Base-by-base conservation (phyloP, 2,113 vertebrate genomes). In the Solenodon paradoxus region DNA sequence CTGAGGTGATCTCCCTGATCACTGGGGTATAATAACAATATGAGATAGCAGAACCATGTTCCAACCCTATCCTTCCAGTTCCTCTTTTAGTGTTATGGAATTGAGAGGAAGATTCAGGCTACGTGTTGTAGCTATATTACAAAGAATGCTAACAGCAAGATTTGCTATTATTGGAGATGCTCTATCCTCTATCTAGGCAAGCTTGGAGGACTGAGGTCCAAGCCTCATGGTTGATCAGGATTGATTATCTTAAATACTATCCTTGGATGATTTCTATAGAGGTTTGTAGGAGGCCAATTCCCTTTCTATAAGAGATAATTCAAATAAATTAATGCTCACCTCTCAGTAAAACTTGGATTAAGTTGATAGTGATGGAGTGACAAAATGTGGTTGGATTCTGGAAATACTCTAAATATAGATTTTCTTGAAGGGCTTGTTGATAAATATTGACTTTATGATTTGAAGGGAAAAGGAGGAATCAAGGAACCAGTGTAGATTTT, bases 181-280 rank as follows among this genome's bases (percentile, higher is more conserved):
- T 83, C 45, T 51, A 83, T 38, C 32, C 63, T 28, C 45, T 38
- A 59, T 86, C n/a, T 57, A 8, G 82, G n/a, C 75, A 72, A 64
- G 30, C 35, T 83, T 47, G 63, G 64, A 93, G 53, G 57, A 83
- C 92, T 94, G 75, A 83, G 53, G 66, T 93, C 79, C 92, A 96
- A 93, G 83, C 53, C 74, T 93, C 59, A 38, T 79, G 35, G 55
- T 40, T 91, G 78, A 97, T 38, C 77, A 86, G 40, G 74, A 97
- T 94, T 94, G 85, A 93, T 87, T 94, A 74, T 75, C 61, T 81
- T 92, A 90, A 95, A 15, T 90, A 47, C 38, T 87, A 83, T 45
- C 74, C 75, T 95, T 63, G n/a, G 71, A 85, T 85, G 92, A 32
- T 94, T 97, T 88, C 95, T 97, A 64, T 64, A 86, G 92, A 97